Evolutionary conservation across 2,888 invertebrate genomes (phyloP), one percentile per base, ranked within the genome.

Genomic region (Callyntrura guangdongensis): DNA sequence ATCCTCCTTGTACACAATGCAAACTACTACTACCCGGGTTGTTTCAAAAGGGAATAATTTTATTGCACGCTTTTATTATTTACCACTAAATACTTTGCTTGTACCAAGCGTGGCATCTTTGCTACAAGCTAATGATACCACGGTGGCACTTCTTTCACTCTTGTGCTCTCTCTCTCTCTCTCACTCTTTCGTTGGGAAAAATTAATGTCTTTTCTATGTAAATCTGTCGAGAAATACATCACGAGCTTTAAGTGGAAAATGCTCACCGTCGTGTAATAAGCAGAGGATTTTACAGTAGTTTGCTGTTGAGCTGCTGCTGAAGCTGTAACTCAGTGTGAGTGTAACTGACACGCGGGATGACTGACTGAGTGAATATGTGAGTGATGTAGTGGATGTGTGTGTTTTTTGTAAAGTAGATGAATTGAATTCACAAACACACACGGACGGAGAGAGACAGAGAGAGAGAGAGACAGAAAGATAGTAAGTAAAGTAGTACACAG

Each of bases 201-300:
- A 91, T 91, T 91, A 91, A 91, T 91, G 91, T 87, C 82, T 83
- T 91, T 87, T 87, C 83, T 91, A 91, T 91, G 91, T 86, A 87
- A 91, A 91, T 91, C 69, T 79, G 82, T 77, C 77, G 49, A 87
- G 81, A 87, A 87, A 87, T 87, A 79, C 81, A 87, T 87, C 81
- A 87, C 25, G 67, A 22, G 49, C 67, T 87, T 87, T 87, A 87
- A 87, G 87, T 81, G 81, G 81, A 87, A 87, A 79, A 74, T 85
- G 12, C 72, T 72, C 59, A n/a, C 36, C 25, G 27, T 67, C 25
- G 27, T 67, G 27, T 14, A 27, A 17, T 49, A 77, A 49, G 36
- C 14, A 77, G 77, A 81, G 36, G 36, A 36, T 59, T 81, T 81
- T 17, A 36, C 64, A 67, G 72, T 17, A 20, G 47, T 74, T 74